phyloP scores from a whole-genome alignment of 1,140 invertebrate genomes.

The Cecropterus lyciades region DNA sequence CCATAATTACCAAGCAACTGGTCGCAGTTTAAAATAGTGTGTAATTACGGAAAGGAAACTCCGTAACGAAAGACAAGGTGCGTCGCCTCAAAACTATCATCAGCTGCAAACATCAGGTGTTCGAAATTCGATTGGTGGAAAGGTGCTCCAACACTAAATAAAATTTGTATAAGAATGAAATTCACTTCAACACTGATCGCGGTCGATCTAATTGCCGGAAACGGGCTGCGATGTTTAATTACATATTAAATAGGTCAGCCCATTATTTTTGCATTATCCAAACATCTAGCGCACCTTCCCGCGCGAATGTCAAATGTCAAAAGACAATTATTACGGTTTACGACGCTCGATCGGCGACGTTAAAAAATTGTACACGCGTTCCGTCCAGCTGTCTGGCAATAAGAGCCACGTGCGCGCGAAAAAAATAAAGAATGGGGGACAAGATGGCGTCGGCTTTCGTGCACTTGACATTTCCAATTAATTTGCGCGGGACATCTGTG shows the following conservation, averaged over 20 bases:
- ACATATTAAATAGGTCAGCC: slow-evolving; percentile 71
- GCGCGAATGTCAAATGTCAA: slow-evolving; percentile 70
- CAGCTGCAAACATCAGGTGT: slow-evolving; percentile 76
- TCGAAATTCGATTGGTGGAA: slow-evolving; percentile 68
- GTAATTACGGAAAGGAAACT: slow-evolving; percentile 70
- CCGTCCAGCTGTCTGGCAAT: slow-evolving; percentile 75
- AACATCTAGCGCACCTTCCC: slow-evolving; percentile 62
- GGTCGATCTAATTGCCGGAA: slow-evolving; percentile 72
- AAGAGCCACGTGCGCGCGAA: slow-evolving; percentile 73
- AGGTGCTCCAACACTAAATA: slow-evolving; percentile 66
- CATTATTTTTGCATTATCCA: slow-evolving; percentile 69
- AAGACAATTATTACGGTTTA: slow-evolving; percentile 53
- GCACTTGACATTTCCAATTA: slow-evolving; percentile 84
- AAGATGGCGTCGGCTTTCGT: slow-evolving; percentile 74
- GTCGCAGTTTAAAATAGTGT: slow-evolving; percentile 44
- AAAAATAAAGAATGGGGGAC: slow-evolving; percentile 69
- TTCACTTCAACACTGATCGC: slow-evolving; percentile 50
- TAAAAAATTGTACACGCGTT: slow-evolving; percentile 62
- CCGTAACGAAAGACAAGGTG: slow-evolving; percentile 79
- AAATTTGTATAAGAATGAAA: slow-evolving; percentile 63
- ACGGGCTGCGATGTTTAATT: slow-evolving; percentile 71
- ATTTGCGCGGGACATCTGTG: slow-evolving; percentile 82
- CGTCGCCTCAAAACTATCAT: slow-evolving; percentile 48
- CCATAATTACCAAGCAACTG: slow-evolving; percentile 30
- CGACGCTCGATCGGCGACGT: slow-evolving; percentile 46